These are phyloP conservation scores for Cervus canadensis DNA, from an alignment of 2,113 vertebrate genomes.

Conservation along the genomic window DNA sequence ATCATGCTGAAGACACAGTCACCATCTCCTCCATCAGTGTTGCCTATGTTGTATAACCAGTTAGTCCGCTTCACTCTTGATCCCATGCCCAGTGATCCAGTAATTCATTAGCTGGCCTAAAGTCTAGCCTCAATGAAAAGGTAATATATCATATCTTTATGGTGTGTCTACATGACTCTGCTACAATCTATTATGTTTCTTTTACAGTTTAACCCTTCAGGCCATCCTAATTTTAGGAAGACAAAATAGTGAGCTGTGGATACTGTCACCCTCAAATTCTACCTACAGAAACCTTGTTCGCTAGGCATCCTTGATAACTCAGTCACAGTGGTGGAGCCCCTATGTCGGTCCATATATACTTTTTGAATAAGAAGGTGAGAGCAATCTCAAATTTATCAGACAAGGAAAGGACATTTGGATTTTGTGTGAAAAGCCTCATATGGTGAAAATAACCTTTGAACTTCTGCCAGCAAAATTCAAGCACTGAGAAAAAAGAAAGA, in stretches of 20 bases:
- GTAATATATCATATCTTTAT: background rate
- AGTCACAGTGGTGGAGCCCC: background rate
- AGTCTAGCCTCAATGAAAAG: background rate
- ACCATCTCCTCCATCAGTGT: background rate
- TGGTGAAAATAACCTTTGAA: background rate
- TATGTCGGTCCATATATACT: background rate
- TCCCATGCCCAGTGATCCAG: background rate
- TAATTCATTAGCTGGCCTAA: background rate
- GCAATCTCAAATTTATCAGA: background rate
- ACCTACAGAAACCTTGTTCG: background rate
- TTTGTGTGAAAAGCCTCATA: background rate
- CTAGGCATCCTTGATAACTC: background rate
- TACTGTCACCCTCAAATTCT: background rate
- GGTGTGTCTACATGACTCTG: background rate
- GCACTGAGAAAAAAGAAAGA: background rate
- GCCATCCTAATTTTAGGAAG: background rate
- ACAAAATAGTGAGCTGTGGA: background rate
- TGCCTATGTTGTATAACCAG: background rate
- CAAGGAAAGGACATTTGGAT: background rate
- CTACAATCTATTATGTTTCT: background rate
- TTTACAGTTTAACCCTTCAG: background rate
- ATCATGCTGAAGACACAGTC: background rate
- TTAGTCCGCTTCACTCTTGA: background rate
- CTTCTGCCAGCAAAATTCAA: constrained; percentile 3
- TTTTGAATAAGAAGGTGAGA: background rate